A percentile compares a stretch with the other conserved stretches of the same genome.
Conservation (phyloP, 2,888 invertebrate genomes). For the Hypolimnas misippus region DNA sequence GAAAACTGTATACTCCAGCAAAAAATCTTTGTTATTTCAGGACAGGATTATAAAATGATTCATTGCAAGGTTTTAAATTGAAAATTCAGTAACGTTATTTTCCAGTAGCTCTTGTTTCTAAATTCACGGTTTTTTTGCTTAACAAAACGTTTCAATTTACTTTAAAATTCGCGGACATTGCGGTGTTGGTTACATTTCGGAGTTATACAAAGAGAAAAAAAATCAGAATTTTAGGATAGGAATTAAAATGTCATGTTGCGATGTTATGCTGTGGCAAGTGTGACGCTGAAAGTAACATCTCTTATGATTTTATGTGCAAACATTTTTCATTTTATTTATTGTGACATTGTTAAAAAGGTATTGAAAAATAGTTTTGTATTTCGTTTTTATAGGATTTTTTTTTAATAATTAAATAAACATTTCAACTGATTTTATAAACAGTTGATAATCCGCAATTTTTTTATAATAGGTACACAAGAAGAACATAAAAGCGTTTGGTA, state of each 20-base stretch:
- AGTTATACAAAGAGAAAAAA: slow-evolving; percentile 24
- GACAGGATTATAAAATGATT: neutral
- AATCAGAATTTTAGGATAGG: slow-evolving; percentile 22
- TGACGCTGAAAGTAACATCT: slow-evolving; percentile 22
- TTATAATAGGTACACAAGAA: too few relatives aligned
- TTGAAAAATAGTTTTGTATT: neutral
- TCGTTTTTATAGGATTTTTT: too few relatives aligned
- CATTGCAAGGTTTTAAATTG: neutral
- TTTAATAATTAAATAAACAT: too few relatives aligned
- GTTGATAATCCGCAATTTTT: too few relatives aligned
- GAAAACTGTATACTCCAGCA: neutral
- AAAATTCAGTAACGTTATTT: neutral
- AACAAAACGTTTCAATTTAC: slow-evolving; percentile 30
- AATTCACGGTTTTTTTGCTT: slow-evolving; percentile 18
- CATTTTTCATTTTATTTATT: neutral
- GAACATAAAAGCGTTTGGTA: too few relatives aligned
- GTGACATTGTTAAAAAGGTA: slow-evolving; percentile 5
- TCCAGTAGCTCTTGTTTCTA: slow-evolving; percentile 15
- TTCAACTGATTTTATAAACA: too few relatives aligned
- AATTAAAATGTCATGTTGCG: slow-evolving; percentile 31
- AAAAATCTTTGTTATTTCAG: neutral
- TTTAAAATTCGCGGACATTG: slow-evolving; percentile 26
- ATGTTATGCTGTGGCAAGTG: slow-evolving; percentile 24
- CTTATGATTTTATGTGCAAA: slow-evolving; percentile 16
- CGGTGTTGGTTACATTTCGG: slow-evolving; percentile 28